Evolutionary conservation across 2,797 vertebrate genomes (phyloP).

Genomic region (Chelmon rostratus): DNA sequence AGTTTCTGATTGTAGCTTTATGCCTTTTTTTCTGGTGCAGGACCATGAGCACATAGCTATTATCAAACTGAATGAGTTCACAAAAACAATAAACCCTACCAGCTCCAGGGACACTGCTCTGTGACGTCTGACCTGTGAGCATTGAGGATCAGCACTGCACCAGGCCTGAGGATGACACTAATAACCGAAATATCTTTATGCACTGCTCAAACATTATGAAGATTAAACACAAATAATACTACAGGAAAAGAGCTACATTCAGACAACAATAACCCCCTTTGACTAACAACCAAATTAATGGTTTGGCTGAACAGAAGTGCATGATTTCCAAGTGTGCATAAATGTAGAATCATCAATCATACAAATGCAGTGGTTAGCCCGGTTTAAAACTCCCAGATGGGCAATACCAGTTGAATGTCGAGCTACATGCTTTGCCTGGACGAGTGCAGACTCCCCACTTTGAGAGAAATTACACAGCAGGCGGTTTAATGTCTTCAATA

Average conservation of each 20-base stretch:
- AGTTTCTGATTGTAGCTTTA: conserved; percentile 2
- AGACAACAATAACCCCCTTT: not conserved
- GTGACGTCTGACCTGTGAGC: conserved; percentile 1
- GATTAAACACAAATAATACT: too few relatives aligned
- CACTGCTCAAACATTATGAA: not conserved
- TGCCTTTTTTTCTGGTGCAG: not conserved
- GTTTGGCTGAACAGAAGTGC: not conserved
- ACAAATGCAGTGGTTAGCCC: not conserved
- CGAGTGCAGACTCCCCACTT: conserved; percentile 27
- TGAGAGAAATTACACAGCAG: conserved; percentile 39
- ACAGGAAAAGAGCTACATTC: not conserved
- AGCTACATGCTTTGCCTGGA: conserved; percentile 7
- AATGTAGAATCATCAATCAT: not conserved
- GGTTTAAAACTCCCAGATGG: not conserved
- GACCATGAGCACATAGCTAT: not conserved
- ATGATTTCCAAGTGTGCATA: not conserved
- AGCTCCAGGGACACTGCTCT: not conserved
- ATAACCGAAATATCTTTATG: not conserved
- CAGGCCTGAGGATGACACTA: not conserved
- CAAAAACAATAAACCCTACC: not conserved
- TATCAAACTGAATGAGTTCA: not conserved
- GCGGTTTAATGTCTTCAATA: conserved; percentile 59
- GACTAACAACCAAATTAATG: not conserved
- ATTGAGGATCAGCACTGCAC: not conserved
- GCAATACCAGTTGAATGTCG: conserved; percentile 18